Percentiles rank a stretch among this genome's conserved stretches.
These are phyloP conservation scores for Nyctereutes procyonoides DNA, from an alignment of 2,113 vertebrate genomes.

Conservation along the genomic window DNA sequence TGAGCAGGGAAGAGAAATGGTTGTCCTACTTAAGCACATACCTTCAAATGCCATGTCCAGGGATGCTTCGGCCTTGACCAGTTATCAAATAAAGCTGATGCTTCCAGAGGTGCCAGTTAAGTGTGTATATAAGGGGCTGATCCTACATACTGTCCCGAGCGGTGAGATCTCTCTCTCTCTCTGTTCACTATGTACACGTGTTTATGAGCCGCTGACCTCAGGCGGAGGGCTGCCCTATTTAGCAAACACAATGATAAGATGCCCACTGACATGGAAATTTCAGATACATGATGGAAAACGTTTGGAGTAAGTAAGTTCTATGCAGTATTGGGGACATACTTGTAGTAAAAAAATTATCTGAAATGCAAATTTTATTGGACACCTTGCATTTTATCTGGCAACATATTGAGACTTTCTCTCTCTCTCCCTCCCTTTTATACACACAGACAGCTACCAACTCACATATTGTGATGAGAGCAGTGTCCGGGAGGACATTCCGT, in stretches of 20 bases:
- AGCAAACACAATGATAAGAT: neutral
- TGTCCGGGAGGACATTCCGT: fast-evolving
- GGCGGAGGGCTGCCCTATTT: neutral
- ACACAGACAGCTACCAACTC: neutral
- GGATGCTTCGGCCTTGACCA: neutral
- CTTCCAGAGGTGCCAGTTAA: neutral
- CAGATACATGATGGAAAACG: neutral
- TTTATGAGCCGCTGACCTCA: neutral
- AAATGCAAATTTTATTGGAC: neutral
- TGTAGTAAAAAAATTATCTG: neutral
- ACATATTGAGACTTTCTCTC: neutral
- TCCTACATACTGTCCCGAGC: neutral
- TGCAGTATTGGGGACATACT: neutral
- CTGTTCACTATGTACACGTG: neutral
- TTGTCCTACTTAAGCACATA: neutral
- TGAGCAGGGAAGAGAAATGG: neutral
- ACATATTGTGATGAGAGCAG: neutral
- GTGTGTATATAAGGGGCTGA: neutral
- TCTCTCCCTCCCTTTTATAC: neutral
- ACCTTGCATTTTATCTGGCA: neutral
- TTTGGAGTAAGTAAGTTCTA: neutral
- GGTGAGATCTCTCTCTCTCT: neutral
- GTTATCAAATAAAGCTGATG: neutral
- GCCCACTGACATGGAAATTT: neutral
- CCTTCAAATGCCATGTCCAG: neutral